Evolutionary conservation across 2,113 vertebrate genomes (phyloP), one percentile per base, ranked within the genome.

Genomic region (Oncorhynchus masou): DNA sequence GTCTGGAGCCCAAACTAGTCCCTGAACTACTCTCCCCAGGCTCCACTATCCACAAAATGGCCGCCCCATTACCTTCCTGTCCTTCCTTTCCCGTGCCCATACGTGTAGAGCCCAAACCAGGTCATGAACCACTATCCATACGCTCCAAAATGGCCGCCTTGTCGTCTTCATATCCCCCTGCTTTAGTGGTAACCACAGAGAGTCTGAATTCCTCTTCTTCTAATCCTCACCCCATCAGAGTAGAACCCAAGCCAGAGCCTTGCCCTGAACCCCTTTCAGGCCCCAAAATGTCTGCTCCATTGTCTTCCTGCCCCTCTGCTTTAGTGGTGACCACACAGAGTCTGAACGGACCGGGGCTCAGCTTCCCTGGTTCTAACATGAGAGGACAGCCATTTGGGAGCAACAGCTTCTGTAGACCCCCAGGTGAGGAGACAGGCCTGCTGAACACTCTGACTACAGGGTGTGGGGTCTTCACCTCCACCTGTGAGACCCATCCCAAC

Each of bases 301-400:
- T 89, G 1, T 85, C 87, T 65, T 74, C 80, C 5, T 51, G 64
- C 15, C 19, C 73, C 79, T 2, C 7, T 70, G 84, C 84, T 0
- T 78, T 91, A 22, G 90, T 94, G 72, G 90, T 93, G 67, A 94
- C 92, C 1, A 92, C 91, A n/a, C 89, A 92, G 78, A 94, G 85
- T 76, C 68, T 89, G 24, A 91, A 90, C 25, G 88, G 83, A 60
- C 88, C 85, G 7, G 79, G 66, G 24, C 62, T 88, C 51, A 31
- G 81, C 68, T 88, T 89, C 77, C 77, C 51, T 54, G 16, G 15
- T 54, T 19, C 79, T 15, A 79, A 64, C 69, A 74, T 77, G 57
- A 13, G 77, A 29, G 85, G 82, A 51, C 84, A 59, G 54, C 72
- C 80, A 22, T 78, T 19, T 54, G 24, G 70, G 75, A 83, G 67